These are phyloP conservation scores for Coluber constrictor DNA, from an alignment of 2,797 vertebrate genomes.

Conservation along the genomic window DNA sequence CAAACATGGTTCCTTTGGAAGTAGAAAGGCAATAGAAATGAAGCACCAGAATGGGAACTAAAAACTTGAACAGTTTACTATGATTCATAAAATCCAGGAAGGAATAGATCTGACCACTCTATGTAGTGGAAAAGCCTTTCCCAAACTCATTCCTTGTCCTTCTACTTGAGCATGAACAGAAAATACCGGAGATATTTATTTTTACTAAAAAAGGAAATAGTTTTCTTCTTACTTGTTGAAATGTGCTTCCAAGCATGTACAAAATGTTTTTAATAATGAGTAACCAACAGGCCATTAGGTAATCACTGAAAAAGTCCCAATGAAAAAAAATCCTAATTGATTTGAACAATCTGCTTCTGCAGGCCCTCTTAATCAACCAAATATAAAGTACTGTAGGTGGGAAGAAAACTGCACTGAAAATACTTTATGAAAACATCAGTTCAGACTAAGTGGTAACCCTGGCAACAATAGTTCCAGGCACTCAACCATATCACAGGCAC, in stretches of 20 bases:
- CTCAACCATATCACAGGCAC: background rate
- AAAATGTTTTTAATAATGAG: background rate
- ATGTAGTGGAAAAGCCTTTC: background rate
- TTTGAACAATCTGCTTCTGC: background rate
- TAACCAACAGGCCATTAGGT: background rate
- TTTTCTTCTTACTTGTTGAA: background rate
- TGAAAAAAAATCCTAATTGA: background rate
- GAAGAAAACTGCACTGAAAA: background rate
- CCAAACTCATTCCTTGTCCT: background rate
- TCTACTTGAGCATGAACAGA: background rate
- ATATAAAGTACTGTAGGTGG: no score
- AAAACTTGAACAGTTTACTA: background rate
- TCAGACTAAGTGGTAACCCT: background rate
- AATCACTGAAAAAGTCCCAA: background rate
- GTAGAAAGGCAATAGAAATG: conserved; percentile 9
- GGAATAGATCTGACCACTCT: background rate
- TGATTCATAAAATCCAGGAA: background rate
- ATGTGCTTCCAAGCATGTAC: background rate
- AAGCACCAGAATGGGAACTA: background rate
- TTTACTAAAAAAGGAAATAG: background rate
- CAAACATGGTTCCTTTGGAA: conserved; percentile 81
- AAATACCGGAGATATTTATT: background rate
- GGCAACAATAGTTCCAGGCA: background rate
- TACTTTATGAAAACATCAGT: background rate
- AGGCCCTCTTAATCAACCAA: background rate